Base-by-base conservation (phyloP, 1,140 invertebrate genomes). In the Stenopsyche tienmushanensis region DNA sequence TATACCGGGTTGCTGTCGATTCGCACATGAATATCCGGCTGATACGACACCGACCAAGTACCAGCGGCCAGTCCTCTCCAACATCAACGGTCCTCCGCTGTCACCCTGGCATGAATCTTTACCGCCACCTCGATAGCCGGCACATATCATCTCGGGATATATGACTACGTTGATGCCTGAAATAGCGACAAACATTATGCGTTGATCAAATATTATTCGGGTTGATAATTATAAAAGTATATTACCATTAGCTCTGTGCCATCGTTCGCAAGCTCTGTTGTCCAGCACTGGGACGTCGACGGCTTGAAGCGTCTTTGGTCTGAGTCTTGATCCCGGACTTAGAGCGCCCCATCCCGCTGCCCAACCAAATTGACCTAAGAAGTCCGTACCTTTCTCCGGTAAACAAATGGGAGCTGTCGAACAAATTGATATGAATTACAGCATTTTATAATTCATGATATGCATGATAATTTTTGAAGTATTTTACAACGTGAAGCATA, bases 71-170 rank as follows among this genome's bases (percentile, higher is more conserved):
- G 88, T 86, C 71, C 88, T 86, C 74, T 94, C 91, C 42, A 94
- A 78, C 92, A 94, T 95, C 58, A 96, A 76, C 0, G 93, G 93
- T 0, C 93, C 93, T 0, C 93, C 93, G 55, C 91, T 93, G 74
- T 94, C 92, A 0, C 92, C 92, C 82, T 92, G 83, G 68, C 83
- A 80, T 55, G 82, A 84, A 72, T 84, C 83, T 71, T 93, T 91
- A 3, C 93, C 93, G 2, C 96, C 96, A 18, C 89, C 88, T 65
- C 91, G 84, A 76, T 97, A 97, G 1, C 95, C 96, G 3, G 95
- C 96, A 77, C 96, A 98, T 76, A 98, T 88, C 95, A 98, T 98
- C 80, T 97, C 94, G 62, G 94, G 93, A 75, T 95, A 94, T 72
- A 96, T 96, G 7, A 94, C 88, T 29, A 96, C 94, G 75, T 95